Conservation (phyloP, 2,888 invertebrate genomes). For the Chironomus tentans region DNA sequence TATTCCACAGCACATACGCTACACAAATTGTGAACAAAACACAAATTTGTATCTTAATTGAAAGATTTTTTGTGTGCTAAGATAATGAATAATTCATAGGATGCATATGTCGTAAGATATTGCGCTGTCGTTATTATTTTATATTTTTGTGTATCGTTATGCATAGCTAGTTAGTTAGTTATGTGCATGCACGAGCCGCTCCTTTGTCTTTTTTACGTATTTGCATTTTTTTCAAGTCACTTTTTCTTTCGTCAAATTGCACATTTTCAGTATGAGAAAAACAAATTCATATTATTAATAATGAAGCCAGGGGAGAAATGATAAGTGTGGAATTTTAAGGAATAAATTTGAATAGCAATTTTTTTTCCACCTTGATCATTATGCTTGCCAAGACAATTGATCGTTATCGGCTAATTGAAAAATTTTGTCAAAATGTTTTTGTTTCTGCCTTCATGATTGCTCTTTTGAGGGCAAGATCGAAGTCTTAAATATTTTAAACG, state of each 20-base stretch:
- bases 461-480: too few species aligned
- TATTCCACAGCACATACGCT: not conserved
- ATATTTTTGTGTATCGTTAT: not conserved
- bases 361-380: not conserved
- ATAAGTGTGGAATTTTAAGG: not conserved
- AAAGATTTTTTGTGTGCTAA: constrained; percentile 4
- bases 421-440: too few species aligned
- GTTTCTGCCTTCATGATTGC: too few species aligned
- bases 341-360: not conserved
- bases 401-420: too few species aligned
- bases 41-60: constrained; percentile 21
- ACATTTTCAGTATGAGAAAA: not conserved
- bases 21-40: not conserved
- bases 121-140: not conserved
- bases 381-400: too few species aligned
- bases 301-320: not conserved
- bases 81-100: constrained; percentile 20
- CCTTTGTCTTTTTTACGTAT: not conserved
- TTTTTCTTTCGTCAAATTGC: not conserved
- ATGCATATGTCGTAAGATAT: constrained; percentile 22
- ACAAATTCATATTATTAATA: not conserved
- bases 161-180: not conserved
- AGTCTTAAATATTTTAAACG: too few species aligned
- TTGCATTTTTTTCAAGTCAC: not conserved
- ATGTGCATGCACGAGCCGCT: constrained; percentile 18